A percentile compares a stretch with the other conserved stretches of the same genome.
Evolutionary conservation across 2,797 vertebrate genomes (phyloP).

Genomic region (Pterois miles): DNA sequence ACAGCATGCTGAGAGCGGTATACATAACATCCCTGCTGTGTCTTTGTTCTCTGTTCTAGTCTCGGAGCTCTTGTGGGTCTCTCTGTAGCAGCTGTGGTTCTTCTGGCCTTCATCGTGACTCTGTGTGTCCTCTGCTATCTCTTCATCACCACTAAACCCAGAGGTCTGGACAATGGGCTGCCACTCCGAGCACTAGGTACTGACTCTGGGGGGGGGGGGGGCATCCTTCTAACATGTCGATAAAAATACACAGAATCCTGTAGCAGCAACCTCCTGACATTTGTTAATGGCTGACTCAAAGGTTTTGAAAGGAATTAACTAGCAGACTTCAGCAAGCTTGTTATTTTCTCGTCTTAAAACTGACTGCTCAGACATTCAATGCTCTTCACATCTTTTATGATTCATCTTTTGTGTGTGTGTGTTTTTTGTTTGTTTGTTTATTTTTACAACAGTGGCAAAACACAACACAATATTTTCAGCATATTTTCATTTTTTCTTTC

Average conservation of each 20-base stretch:
- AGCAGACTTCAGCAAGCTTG: not conserved
- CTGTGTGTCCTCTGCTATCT: conserved; percentile 92
- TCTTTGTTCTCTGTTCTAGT: conserved; percentile 72
- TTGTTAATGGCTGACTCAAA: not conserved
- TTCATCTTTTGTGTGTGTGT: not conserved
- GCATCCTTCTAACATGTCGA: not conserved
- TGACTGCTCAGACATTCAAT: not conserved
- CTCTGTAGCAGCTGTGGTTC: conserved; percentile 89
- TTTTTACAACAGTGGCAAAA: not conserved
- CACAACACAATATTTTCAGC: not conserved
- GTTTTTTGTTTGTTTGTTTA: not conserved
- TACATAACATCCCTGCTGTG: not conserved
- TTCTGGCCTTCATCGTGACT: conserved; percentile 91
- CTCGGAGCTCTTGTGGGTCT: conserved; percentile 91
- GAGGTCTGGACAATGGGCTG: conserved; percentile 88
- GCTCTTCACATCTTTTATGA: not conserved
- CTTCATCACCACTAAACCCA: conserved; percentile 92
- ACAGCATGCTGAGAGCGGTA: too few species aligned
- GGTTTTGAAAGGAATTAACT: not conserved
- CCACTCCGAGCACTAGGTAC: conserved; percentile 87
- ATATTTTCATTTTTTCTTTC: not conserved
- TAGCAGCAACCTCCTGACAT: conserved; percentile 6
- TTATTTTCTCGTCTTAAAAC: not conserved
- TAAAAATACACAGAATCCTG: not conserved
- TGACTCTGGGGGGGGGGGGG: too few species aligned